Evolutionary conservation across 2,113 vertebrate species (phyloP).

Genomic region (Sander vitreus): DNA sequence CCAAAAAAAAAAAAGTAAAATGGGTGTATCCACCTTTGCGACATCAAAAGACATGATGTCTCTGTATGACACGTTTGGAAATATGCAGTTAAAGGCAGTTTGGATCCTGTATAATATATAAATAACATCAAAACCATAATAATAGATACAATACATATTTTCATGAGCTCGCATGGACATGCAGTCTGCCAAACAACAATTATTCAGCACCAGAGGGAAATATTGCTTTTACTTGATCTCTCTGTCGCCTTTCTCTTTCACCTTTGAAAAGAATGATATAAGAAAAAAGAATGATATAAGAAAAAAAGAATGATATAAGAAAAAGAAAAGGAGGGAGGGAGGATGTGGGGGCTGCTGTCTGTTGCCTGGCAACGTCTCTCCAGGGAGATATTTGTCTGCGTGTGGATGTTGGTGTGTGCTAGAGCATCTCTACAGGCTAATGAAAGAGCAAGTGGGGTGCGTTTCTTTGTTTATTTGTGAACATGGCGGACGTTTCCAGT

Average conservation of each 20-base stretch:
- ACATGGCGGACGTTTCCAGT: background rate
- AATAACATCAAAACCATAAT: background rate
- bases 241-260: constrained; percentile 36
- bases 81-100: background rate
- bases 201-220: constrained; percentile 9
- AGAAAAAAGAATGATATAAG: constrained; percentile 41
- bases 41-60: background rate
- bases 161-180: background rate
- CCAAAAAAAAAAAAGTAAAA: background rate
- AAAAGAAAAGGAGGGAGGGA: background rate
- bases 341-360: constrained; percentile 45
- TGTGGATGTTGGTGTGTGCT: constrained; percentile 9
- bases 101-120: background rate
- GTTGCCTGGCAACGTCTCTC: constrained; percentile 81
- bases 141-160: background rate
- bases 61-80: background rate
- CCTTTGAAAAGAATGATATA: constrained; percentile 57
- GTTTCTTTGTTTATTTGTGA: constrained; percentile 50
- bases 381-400: constrained; percentile 18
- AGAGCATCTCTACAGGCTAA: constrained; percentile 40
- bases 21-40: background rate
- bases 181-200: background rate
- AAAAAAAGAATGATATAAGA: constrained; percentile 30
- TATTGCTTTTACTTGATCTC: constrained; percentile 46
- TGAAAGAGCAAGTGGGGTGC: constrained; percentile 38